These are phyloP conservation scores for Neodiprion lecontei DNA, from an alignment of 1,140 invertebrate genomes.

Conservation along the genomic window DNA sequence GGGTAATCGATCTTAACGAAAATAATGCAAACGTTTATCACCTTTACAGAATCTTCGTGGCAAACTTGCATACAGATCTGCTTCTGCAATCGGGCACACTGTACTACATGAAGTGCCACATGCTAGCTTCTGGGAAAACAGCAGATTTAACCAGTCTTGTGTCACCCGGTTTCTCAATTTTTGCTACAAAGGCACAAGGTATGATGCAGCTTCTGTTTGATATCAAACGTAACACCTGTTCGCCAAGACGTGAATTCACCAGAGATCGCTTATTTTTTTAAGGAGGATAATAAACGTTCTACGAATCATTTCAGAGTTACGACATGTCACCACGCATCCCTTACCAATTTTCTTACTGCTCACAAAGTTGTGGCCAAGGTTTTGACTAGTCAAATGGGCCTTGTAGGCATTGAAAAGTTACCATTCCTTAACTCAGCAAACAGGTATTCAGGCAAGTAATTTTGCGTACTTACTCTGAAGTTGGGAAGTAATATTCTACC, in stretches of 20 bases:
- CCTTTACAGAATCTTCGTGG: constrained; percentile 62
- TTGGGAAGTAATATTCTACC: constrained; percentile 7
- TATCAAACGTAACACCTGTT: not conserved
- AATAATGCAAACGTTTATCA: constrained; percentile 21
- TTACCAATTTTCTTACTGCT: constrained; percentile 63
- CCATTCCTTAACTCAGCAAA: constrained; percentile 65
- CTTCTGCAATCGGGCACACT: constrained; percentile 57
- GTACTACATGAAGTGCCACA: constrained; percentile 60
- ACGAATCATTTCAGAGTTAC: constrained; percentile 48
- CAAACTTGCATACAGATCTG: constrained; percentile 58
- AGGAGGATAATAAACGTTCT: constrained; percentile 31
- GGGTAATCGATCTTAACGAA: constrained; percentile 19
- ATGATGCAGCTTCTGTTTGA: constrained; percentile 18
- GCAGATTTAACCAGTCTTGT: constrained; percentile 62
- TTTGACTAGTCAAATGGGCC: constrained; percentile 60
- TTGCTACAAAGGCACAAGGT: constrained; percentile 61
- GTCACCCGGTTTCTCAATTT: constrained; percentile 61
- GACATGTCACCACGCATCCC: constrained; percentile 66
- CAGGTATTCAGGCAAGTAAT: constrained; percentile 62
- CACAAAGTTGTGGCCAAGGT: constrained; percentile 65
- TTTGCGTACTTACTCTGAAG: constrained; percentile 8
- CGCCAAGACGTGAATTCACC: not conserved
- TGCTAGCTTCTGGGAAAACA: constrained; percentile 62
- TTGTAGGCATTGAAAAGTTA: constrained; percentile 57
- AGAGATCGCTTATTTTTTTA: constrained; percentile 19